These are phyloP conservation scores for Clavelina lepadiformis DNA, from an alignment of 23 tunicate species.

Conservation along the genomic window DNA sequence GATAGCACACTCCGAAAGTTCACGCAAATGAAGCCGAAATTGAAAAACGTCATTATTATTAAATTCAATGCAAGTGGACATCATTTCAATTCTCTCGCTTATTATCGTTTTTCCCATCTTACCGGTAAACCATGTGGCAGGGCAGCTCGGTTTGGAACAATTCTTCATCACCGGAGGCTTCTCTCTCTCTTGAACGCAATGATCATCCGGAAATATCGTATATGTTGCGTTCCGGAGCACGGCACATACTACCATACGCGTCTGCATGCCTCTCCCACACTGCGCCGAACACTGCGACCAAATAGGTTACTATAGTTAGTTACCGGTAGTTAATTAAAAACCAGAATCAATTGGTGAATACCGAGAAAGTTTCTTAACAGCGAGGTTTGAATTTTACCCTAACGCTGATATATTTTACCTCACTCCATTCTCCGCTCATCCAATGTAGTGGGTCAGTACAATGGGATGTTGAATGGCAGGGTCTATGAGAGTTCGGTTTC, in stretches of 20 bases:
- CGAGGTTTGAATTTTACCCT: too few relatives aligned
- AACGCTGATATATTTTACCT: slow-evolving; percentile 29
- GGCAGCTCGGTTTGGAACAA: slow-evolving; percentile 18
- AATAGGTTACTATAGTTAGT: too few relatives aligned
- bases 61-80: background rate
- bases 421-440: slow-evolving; percentile 57
- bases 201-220: slow-evolving; percentile 27
- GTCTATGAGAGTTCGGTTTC: slow-evolving; percentile 10
- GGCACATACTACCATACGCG: slow-evolving; percentile 50
- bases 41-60: background rate
- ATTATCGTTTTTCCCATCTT: background rate
- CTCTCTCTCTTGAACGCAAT: slow-evolving; percentile 13
- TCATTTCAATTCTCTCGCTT: too few relatives aligned
- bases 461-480: slow-evolving; percentile 22
- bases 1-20: background rate
- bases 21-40: background rate
- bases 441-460: slow-evolving; percentile 21
- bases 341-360: too few relatives aligned
- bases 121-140: slow-evolving; percentile 47
- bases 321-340: too few relatives aligned
- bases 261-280: slow-evolving; percentile 51
- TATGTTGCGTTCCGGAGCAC: slow-evolving; percentile 5
- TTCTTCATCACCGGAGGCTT: slow-evolving; percentile 27
- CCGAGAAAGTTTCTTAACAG: too few relatives aligned
- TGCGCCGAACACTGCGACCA: slow-evolving; percentile 24